Evolutionary conservation across 1,140 invertebrate genomes (phyloP), one percentile per base, ranked within the genome.

Genomic region (Oscheius sp.): DNA sequence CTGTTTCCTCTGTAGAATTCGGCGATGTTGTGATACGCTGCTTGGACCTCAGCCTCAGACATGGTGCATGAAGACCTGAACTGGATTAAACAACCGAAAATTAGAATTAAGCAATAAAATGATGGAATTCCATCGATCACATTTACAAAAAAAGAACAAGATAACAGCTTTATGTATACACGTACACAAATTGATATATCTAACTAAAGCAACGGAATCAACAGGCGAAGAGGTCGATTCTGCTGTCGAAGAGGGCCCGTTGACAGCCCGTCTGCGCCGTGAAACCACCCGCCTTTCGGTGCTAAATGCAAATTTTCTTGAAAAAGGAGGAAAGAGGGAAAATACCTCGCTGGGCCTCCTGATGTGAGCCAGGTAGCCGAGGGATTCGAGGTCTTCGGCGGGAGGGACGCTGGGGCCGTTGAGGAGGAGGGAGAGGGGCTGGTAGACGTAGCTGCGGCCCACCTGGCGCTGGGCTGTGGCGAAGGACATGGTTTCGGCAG

Each of bases 241-340:
- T 88, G 0, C 94, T 91, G 85, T 97, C 94, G 85, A 95, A 91
- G 10, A 98, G 85, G 0, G 93, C 94, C 79, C 94, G 86, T 63
- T 91, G 86, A 85, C 94, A 96, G 2, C 92, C 92, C 73, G 94
- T 86, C 3, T 89, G 89, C 1, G 91, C 88, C 34, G 89, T 88
- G 84, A 91, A 97, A 2, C 95, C 95, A 46, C 93, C 94, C 23
- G 93, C 94, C 76, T 89, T 88, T 82, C 96, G 93, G 35, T 88
- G 84, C 29, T 88, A 73, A 73, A n/a, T 18, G 0, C 7, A 2
- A 67, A 52, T 20, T n/a, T 67, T 59, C 26, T 32, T 59, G 1
- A 18, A 18, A 32, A 32, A 63, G 35, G 26, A 59, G 20, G 4
- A 68, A 20, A 15, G 45, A 3, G n/a, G 13, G 13, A 62, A 26